phyloP scores from a whole-genome alignment of 2,113 vertebrate species.

The Crotalus helleri region DNA sequence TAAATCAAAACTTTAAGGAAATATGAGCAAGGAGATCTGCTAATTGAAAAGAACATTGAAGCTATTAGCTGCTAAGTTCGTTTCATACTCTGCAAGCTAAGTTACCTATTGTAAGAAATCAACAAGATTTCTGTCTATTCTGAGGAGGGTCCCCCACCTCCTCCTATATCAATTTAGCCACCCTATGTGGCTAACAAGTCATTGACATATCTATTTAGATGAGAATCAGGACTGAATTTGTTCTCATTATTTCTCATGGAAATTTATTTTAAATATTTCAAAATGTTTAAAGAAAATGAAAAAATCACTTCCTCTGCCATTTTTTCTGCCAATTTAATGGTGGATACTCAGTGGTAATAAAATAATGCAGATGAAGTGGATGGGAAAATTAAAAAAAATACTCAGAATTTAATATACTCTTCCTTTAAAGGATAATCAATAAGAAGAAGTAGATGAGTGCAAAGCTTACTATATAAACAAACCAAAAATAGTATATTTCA shows the following conservation, averaged over 20 bases:
- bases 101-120: not conserved
- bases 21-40: not conserved
- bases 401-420: not conserved
- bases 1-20: not conserved
- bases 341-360: not conserved
- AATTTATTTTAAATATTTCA: not conserved
- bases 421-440: conserved; percentile 34
- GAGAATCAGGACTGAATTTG: not conserved
- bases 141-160: not conserved
- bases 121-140: not conserved
- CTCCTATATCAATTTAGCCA: not conserved
- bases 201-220: not conserved
- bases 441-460: conserved; percentile 17
- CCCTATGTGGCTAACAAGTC: not conserved
- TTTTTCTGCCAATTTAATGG: not conserved
- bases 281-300: not conserved
- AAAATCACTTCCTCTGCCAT: not conserved
- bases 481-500: conserved; percentile 30
- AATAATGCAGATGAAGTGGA: not conserved
- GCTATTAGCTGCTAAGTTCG: not conserved
- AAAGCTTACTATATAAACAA: conserved; percentile 23
- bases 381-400: not conserved
- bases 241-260: not conserved
- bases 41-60: not conserved
- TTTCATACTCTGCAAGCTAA: not conserved